A percentile compares a stretch with the other conserved stretches of the same genome.
These are phyloP conservation scores for Lophius americanus DNA, from an alignment of 2,797 vertebrate species.

Conservation along the genomic window DNA sequence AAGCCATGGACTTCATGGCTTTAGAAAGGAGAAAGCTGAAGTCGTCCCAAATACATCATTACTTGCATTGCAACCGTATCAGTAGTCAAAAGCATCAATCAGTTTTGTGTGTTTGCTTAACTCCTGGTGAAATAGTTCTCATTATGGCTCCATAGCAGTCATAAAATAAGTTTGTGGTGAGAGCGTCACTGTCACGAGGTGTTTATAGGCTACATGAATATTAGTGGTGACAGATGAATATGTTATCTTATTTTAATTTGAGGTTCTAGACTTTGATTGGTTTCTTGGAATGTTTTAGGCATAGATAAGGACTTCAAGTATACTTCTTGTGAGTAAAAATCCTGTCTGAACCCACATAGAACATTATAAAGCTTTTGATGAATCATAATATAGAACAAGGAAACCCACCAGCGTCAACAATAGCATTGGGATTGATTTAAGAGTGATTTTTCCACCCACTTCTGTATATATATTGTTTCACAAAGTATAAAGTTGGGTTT, in stretches of 20 bases:
- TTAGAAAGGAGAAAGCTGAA: slow-evolving; percentile 27
- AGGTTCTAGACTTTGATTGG: slow-evolving; percentile 7
- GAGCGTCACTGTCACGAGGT: slow-evolving; percentile 24
- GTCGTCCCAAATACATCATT: slow-evolving; percentile 47
- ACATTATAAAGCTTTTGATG: not conserved
- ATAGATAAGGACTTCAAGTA: not conserved
- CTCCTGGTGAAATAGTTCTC: slow-evolving; percentile 37
- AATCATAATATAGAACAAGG: not conserved
- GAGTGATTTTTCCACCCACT: not conserved
- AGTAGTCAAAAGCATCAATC: slow-evolving; percentile 51
- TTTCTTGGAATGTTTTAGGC: slow-evolving; percentile 4
- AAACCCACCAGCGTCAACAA: slow-evolving; percentile 1
- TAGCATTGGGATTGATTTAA: not conserved
- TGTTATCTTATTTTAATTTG: slow-evolving; percentile 30
- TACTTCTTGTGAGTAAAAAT: not conserved
- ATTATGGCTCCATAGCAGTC: slow-evolving; percentile 29
- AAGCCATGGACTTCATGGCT: slow-evolving; percentile 30
- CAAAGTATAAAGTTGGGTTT: slow-evolving; percentile 42
- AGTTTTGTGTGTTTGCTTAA: slow-evolving; percentile 44
- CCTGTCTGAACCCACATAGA: not conserved
- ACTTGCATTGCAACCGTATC: slow-evolving; percentile 33
- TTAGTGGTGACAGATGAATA: slow-evolving; percentile 39
- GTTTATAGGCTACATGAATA: slow-evolving; percentile 21
- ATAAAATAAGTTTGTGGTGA: slow-evolving; percentile 30
- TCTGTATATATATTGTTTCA: slow-evolving; percentile 3